These are phyloP conservation scores for Willowsia nigromaculata DNA, from an alignment of 2,888 invertebrate species.

Conservation along the genomic window DNA sequence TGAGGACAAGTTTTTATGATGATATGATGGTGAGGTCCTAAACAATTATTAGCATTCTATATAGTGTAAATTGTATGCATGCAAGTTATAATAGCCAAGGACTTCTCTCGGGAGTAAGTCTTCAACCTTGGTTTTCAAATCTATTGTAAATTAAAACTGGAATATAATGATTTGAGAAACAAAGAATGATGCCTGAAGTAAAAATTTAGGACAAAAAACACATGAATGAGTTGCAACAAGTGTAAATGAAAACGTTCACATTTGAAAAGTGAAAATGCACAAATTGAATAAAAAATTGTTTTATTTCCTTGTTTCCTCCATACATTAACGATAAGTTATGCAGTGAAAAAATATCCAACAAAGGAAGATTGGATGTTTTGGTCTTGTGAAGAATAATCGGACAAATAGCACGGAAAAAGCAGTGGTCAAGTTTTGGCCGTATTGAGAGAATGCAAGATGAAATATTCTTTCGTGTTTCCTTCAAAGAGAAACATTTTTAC, in stretches of 20 bases:
- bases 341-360: not conserved
- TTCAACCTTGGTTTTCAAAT: no score
- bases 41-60: not conserved
- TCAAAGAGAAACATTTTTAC: not conserved
- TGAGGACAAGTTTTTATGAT: constrained; percentile 51
- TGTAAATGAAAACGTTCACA: constrained; percentile 33
- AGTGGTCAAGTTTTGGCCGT: not conserved
- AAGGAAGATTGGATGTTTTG: not conserved
- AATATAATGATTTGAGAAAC: not conserved
- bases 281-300: constrained; percentile 51
- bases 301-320: constrained; percentile 54
- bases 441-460: not conserved
- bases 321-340: constrained; percentile 37
- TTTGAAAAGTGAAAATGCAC: not conserved
- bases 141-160: not conserved
- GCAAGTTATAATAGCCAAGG: no score
- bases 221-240: no score
- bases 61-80: no score
- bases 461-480: constrained; percentile 14
- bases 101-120: no score
- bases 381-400: not conserved
- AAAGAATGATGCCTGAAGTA: not conserved
- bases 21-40: not conserved
- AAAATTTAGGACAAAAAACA: no score
- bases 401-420: constrained; percentile 38